Percentiles rank a stretch among this genome's conserved stretches.
phyloP scores from a whole-genome alignment of 2,888 invertebrate species.

The Mactromeris polynyma region DNA sequence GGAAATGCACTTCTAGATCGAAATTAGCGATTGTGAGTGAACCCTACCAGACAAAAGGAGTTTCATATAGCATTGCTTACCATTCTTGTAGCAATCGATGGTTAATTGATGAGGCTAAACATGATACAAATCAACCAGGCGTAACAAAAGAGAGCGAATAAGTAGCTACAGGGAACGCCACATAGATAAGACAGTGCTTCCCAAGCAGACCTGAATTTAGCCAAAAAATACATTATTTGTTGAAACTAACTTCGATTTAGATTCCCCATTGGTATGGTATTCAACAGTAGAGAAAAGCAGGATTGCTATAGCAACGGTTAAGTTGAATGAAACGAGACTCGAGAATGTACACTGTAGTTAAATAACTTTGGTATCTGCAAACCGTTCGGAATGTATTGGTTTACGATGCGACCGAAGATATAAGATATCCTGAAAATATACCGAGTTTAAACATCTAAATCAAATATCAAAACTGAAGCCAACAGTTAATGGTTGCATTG shows the following conservation, averaged over 20 bases:
- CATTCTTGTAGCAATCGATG: too few relatives aligned
- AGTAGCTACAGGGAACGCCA: too few relatives aligned
- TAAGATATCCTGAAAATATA: background rate
- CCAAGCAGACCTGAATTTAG: constrained; percentile 54
- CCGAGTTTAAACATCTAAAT: background rate
- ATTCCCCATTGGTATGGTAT: background rate
- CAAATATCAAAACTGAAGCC: background rate
- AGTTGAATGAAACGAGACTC: constrained; percentile 63
- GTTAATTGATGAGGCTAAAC: too few relatives aligned
- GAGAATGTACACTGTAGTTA: constrained; percentile 70
- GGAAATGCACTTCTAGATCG: too few relatives aligned
- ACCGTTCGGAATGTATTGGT: background rate
- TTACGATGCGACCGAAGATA: background rate
- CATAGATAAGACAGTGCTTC: too few relatives aligned
- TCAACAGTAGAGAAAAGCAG: constrained; percentile 53
- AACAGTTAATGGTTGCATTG: background rate
- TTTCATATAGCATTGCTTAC: too few relatives aligned
- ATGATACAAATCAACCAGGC: too few relatives aligned
- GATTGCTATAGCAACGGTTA: constrained; percentile 62
- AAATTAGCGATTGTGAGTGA: too few relatives aligned
- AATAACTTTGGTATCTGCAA: constrained; percentile 59
- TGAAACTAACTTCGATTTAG: background rate
- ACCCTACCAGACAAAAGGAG: too few relatives aligned
- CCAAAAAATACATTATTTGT: constrained; percentile 50
- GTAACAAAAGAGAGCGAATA: too few relatives aligned